Evolutionary conservation across 2,113 vertebrate species (phyloP).

Genomic region (Hyla sarda): DNA sequence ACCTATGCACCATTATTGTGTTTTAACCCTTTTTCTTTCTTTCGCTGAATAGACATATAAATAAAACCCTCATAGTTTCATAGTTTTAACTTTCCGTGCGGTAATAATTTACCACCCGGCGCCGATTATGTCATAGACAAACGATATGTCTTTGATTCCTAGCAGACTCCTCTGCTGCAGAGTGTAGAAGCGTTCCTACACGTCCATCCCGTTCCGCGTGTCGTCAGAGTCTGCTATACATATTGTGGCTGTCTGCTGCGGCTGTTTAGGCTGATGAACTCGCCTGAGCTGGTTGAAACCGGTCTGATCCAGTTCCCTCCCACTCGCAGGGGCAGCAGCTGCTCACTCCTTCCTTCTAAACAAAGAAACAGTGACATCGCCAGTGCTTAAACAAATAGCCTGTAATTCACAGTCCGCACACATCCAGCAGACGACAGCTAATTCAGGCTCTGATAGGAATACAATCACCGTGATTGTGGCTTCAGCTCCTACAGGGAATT

Average conservation of each 20-base stretch:
- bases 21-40: neutral
- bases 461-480: slow-evolving; percentile 13
- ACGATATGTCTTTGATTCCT: too few species aligned
- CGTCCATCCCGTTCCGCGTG: slow-evolving; percentile 24
- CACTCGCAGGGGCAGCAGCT: slow-evolving; percentile 46
- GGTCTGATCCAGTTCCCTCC: slow-evolving; percentile 33
- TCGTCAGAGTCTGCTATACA: slow-evolving; percentile 32
- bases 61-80: neutral
- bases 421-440: neutral
- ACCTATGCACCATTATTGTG: too few species aligned
- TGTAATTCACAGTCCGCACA: slow-evolving; percentile 42
- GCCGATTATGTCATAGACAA: too few species aligned
- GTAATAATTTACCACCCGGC: too few species aligned
- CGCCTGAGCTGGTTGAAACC: slow-evolving; percentile 46
- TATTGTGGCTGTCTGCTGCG: slow-evolving; percentile 43
- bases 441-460: slow-evolving; percentile 5
- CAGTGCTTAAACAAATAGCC: slow-evolving; percentile 21
- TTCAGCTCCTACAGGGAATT: neutral
- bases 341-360: slow-evolving; percentile 47
- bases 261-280: slow-evolving; percentile 40
- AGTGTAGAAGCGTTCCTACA: neutral
- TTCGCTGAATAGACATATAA: neutral
- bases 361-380: slow-evolving; percentile 42
- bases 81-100: too few species aligned
- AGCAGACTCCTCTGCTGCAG: neutral